phyloP scores from a whole-genome alignment of 2,888 invertebrate genomes.

The Brachyopa scutellaris region DNA sequence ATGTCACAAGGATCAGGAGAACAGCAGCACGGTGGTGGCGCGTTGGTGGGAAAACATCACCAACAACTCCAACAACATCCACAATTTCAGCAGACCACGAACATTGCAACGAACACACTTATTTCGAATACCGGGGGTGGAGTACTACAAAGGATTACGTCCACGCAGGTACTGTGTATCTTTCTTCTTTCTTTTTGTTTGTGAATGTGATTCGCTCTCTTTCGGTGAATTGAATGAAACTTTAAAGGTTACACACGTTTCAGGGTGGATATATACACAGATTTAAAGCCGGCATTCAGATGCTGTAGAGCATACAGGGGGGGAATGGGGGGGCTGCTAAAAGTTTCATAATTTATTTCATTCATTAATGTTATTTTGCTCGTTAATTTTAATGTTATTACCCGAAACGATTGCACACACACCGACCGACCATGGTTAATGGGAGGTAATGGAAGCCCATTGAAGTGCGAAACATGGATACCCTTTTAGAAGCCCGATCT shows the following conservation, averaged over 20 bases:
- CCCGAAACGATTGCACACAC: slow-evolving; percentile 32
- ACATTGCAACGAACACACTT: slow-evolving; percentile 40
- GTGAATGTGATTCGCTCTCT: too few relatives aligned
- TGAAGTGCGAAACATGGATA: slow-evolving; percentile 65
- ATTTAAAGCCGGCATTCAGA: slow-evolving; percentile 42
- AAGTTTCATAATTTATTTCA: slow-evolving; percentile 70
- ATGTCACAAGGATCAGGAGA: slow-evolving; percentile 66
- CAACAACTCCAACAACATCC: slow-evolving; percentile 47
- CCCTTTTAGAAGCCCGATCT: slow-evolving; percentile 64
- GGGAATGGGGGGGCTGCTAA: slow-evolving; percentile 3
- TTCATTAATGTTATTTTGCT: slow-evolving; percentile 67
- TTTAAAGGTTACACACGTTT: slow-evolving; percentile 10
- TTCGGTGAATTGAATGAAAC: slow-evolving; percentile 19
- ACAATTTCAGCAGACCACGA: slow-evolving; percentile 55
- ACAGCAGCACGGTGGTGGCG: slow-evolving; percentile 38
- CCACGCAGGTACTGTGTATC: slow-evolving; percentile 64
- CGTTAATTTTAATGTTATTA: slow-evolving; percentile 70
- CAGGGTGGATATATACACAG: neutral
- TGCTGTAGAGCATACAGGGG: neutral
- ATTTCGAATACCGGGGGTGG: slow-evolving; percentile 62
- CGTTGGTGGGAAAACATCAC: slow-evolving; percentile 54
- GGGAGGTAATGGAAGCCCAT: slow-evolving; percentile 38
- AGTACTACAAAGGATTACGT: slow-evolving; percentile 70
- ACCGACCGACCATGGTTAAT: slow-evolving; percentile 9
- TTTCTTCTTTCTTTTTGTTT: slow-evolving; percentile 13